Base-by-base conservation (phyloP, 2,888 invertebrate genomes). In the Lissocephala sabroskyi region DNA sequence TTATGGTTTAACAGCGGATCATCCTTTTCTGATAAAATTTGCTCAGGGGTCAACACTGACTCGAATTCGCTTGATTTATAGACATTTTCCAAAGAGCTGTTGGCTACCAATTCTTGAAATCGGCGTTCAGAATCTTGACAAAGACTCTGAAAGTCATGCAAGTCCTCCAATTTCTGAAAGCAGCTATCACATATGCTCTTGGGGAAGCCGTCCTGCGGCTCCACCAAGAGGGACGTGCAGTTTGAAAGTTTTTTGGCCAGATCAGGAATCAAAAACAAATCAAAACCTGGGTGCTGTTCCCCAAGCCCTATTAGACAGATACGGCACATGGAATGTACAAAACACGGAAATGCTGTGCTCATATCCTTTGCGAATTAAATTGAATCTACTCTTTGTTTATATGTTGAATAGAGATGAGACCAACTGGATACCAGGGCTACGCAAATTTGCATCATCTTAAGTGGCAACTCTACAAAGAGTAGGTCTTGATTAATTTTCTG, bases 201-300 rank as follows among this genome's bases (percentile, higher is more conserved):
- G 1, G 82, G 83, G 35, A 67, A 80, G 2, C 81, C 83, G 57
- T 82, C 83, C 37, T 64, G 59, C 3, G 56, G 59, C 16, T 83
- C 79, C 49, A 75, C 63, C 1, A 56, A 49, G 29, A 82, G 37
- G 0, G 80, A 66, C 0, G 83, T 81, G 42, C 79, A 81, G 30
- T 58, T 49, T 42, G 64, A 59, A 4, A 80, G 62, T 40, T 70
- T 81, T 44, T 75, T 73, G 13, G 63, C 76, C 16, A 82, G 54
- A 44, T 76, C 76, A 13, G 79, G 77, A 23, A 73, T 49, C 26
- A 57, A 33, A 49, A 80, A 81, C 44, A 82, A 40, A 49, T 81
- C 75, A 41, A 77, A 65, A 14, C 2, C 47, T 60, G 40, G 46
- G 61, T 36, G 73, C 3, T 2, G 35, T 16, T 13, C 10, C 5